Evolutionary conservation across 2,113 vertebrate genomes (phyloP).

Genomic region (Ciconia maguari): DNA sequence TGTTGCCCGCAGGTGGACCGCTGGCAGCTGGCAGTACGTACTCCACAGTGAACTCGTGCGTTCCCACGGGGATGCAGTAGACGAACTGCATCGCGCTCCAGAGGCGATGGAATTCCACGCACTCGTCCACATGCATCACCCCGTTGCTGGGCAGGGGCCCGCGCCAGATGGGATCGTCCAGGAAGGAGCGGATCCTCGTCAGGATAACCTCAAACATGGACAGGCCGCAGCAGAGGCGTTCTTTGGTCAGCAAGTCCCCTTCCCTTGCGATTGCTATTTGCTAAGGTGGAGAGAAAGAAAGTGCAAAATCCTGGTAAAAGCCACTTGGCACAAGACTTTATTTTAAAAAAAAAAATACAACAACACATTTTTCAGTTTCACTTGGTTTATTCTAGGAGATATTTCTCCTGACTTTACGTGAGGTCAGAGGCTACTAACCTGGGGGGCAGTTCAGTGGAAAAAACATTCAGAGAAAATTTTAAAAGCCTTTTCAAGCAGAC

Average conservation of each 20-base stretch:
- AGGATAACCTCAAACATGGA: slow-evolving; percentile 91
- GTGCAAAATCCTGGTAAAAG: neutral
- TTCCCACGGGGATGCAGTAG: slow-evolving; percentile 89
- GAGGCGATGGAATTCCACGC: slow-evolving; percentile 87
- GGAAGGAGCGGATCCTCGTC: slow-evolving; percentile 81
- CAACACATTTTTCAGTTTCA: neutral
- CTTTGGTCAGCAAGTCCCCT: slow-evolving; percentile 88
- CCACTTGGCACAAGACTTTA: neutral
- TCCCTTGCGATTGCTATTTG: slow-evolving; percentile 89
- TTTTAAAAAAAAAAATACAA: neutral
- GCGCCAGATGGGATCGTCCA: slow-evolving; percentile 87
- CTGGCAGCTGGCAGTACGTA: slow-evolving; percentile 57
- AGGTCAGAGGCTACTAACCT: neutral
- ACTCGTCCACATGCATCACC: slow-evolving; percentile 90
- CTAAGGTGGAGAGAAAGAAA: slow-evolving; percentile 47
- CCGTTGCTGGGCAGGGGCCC: slow-evolving; percentile 88
- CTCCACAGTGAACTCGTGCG: slow-evolving; percentile 89
- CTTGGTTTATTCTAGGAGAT: neutral
- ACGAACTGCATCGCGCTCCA: slow-evolving; percentile 93
- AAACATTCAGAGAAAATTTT: neutral
- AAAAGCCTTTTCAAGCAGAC: neutral
- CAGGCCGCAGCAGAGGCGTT: slow-evolving; percentile 87
- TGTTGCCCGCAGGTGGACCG: neutral
- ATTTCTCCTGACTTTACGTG: neutral
- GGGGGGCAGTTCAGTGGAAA: neutral